Evolutionary conservation across 2,888 invertebrate genomes (phyloP).

Genomic region (Tetropium fuscum): DNA sequence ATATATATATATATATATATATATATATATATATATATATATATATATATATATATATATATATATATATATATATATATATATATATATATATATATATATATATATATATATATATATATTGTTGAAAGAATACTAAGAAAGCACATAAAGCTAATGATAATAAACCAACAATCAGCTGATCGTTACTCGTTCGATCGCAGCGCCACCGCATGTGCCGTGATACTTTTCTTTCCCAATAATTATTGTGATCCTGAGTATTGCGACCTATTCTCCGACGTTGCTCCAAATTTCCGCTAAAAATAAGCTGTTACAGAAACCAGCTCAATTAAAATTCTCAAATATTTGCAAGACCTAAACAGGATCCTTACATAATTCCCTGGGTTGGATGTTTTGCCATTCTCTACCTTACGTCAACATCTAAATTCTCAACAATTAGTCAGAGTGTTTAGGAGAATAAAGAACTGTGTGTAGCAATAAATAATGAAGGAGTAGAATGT

Average conservation of each 20-base stretch:
- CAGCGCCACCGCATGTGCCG: too few relatives aligned
- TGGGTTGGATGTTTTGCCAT: background rate
- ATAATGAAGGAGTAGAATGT: conserved; percentile 29
- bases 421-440: conserved; percentile 18
- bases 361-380: conserved; percentile 7
- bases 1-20: too few relatives aligned
- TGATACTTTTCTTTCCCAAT: too few relatives aligned
- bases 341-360: conserved; percentile 25
- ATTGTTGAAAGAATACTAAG: background rate
- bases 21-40: too few relatives aligned
- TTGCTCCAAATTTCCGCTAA: background rate
- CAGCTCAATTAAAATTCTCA: conserved; percentile 23
- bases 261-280: too few relatives aligned
- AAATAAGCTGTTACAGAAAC: conserved; percentile 1
- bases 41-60: too few relatives aligned
- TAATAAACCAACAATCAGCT: background rate
- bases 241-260: too few relatives aligned
- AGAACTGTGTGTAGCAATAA: conserved; percentile 12
- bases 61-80: too few relatives aligned
- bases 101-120: too few relatives aligned
- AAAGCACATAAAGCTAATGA: background rate
- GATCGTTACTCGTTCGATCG: background rate
- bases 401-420: conserved; percentile 5
- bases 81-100: background rate
- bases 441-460: conserved; percentile 2